Evolutionary conservation across 2,888 invertebrate genomes (phyloP).

Genomic region (Allacma fusca): DNA sequence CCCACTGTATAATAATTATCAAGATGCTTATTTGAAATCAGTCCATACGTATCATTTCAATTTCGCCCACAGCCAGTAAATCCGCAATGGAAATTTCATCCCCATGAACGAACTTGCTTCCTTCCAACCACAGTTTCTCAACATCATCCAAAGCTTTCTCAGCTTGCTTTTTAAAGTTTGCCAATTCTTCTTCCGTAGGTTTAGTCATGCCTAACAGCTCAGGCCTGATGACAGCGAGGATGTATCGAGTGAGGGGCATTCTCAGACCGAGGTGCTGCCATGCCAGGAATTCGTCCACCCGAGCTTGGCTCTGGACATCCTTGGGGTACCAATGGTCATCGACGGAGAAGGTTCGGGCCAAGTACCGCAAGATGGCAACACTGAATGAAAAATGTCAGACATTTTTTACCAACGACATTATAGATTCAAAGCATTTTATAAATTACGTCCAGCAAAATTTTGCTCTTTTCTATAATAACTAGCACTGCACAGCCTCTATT

Average conservation of each 20-base stretch:
- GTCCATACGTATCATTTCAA: slow-evolving; percentile 28
- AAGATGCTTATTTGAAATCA: neutral
- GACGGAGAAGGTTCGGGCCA: slow-evolving; percentile 69
- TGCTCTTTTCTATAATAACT: no score
- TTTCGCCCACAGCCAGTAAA: slow-evolving; percentile 33
- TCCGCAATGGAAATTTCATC: slow-evolving; percentile 32
- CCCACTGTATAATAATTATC: neutral
- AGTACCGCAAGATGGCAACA: slow-evolving; percentile 76
- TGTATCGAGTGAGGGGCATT: slow-evolving; percentile 15
- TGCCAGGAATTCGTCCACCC: slow-evolving; percentile 77
- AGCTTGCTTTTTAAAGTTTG: slow-evolving; percentile 59
- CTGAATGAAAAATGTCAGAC: no score
- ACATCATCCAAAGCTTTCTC: slow-evolving; percentile 25
- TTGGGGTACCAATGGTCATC: slow-evolving; percentile 73
- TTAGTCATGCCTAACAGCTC: slow-evolving; percentile 69
- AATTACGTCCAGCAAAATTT: no score
- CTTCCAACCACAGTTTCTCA: slow-evolving; percentile 33
- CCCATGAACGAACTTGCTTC: slow-evolving; percentile 27
- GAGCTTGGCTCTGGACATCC: slow-evolving; percentile 70
- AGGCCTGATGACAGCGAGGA: slow-evolving; percentile 66
- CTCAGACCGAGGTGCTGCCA: slow-evolving; percentile 77
- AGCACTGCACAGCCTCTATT: no score
- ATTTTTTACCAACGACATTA: no score
- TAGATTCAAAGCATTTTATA: no score
- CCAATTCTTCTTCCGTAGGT: slow-evolving; percentile 65